These are phyloP conservation scores for Redunca redunca DNA, from an alignment of 2,113 vertebrate genomes.

Conservation along the genomic window DNA sequence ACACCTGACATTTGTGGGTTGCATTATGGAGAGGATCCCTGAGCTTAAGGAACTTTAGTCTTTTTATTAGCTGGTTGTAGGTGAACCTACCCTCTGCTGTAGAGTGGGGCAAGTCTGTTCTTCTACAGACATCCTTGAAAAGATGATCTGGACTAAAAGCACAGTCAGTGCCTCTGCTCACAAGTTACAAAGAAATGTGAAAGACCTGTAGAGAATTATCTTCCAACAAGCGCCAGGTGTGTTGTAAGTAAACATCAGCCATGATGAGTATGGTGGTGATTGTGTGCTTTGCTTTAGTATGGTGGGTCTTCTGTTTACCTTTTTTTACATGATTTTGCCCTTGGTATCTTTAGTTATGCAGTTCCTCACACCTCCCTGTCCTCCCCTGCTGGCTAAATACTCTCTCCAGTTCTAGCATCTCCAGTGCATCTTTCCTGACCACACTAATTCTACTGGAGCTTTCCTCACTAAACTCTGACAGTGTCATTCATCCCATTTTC, in stretches of 20 bases:
- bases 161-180: not conserved
- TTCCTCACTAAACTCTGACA: not conserved
- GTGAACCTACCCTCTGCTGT: not conserved
- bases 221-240: not conserved
- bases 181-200: not conserved
- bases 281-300: not conserved
- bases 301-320: not conserved
- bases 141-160: not conserved
- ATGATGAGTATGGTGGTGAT: not conserved
- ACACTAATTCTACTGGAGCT: not conserved
- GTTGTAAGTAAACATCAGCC: not conserved
- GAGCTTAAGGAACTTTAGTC: not conserved
- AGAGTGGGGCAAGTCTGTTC: not conserved
- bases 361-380: not conserved
- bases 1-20: not conserved
- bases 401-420: not conserved
- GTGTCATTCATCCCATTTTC: not conserved
- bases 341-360: not conserved
- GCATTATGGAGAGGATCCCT: not conserved
- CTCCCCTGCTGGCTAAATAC: not conserved
- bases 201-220: not conserved
- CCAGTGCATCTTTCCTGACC: not conserved
- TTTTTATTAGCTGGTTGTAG: not conserved
- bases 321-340: not conserved
- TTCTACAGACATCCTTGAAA: not conserved